Conservation (phyloP, 2,797 vertebrate genomes). For the Sebastes iracundus region DNA sequence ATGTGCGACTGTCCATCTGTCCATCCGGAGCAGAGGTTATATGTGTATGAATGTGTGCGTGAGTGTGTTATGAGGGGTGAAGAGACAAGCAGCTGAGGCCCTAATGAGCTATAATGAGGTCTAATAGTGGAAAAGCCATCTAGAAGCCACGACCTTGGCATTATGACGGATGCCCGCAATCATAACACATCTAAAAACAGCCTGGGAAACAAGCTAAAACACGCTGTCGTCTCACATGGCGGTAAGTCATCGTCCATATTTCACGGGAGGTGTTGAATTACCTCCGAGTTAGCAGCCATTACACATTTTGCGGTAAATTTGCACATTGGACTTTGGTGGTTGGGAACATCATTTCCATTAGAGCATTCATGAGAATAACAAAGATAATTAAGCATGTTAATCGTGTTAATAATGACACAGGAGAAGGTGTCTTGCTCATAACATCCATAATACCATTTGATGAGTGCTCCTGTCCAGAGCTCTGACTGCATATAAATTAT, state of each 20-base stretch:
- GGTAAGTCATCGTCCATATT: conserved; percentile 58
- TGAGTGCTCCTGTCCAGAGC: conserved; percentile 44
- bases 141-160: conserved; percentile 82
- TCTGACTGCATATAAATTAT: conserved; percentile 32
- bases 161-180: conserved; percentile 77
- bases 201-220: conserved; percentile 77
- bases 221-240: conserved; percentile 54
- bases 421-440: conserved; percentile 68
- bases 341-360: conserved; percentile 45
- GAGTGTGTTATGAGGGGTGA: conserved; percentile 67
- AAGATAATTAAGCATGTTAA: conserved; percentile 32
- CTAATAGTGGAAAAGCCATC: conserved; percentile 85
- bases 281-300: conserved; percentile 59
- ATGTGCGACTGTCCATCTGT: conserved; percentile 62
- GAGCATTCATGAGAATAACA: conserved; percentile 41
- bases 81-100: conserved; percentile 82
- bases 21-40: conserved; percentile 38
- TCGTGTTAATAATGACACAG: conserved; percentile 60
- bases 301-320: conserved; percentile 58
- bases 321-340: conserved; percentile 33
- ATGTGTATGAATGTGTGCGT: conserved; percentile 59
- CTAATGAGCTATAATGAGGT: conserved; percentile 86
- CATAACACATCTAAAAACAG: conserved; percentile 82
- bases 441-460: conserved; percentile 33
- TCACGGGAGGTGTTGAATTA: conserved; percentile 64